Conservation (phyloP, 2,888 invertebrate genomes). For the Phalera bucephala region DNA sequence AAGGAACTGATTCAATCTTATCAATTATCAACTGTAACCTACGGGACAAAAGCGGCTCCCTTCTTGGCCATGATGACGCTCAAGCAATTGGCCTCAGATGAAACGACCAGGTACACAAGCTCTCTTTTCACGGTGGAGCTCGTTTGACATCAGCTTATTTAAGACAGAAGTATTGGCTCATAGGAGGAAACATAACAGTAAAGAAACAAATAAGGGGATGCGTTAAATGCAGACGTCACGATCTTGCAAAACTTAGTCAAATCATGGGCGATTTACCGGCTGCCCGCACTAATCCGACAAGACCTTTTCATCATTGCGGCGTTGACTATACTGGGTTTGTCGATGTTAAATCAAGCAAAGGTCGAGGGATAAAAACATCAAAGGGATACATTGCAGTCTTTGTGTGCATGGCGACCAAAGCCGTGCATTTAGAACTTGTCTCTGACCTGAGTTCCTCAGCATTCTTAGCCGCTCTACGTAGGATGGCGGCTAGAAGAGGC, state of each 20-base stretch:
- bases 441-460: slow-evolving; percentile 2
- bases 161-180: too few species aligned
- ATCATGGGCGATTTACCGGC: slow-evolving; percentile 5
- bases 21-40: neutral
- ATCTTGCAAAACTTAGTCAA: neutral
- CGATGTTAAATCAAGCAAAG: slow-evolving; percentile 5
- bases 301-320: slow-evolving; percentile 4
- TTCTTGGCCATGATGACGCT: neutral
- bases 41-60: neutral
- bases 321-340: slow-evolving; percentile 8
- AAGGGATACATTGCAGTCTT: slow-evolving; percentile 6
- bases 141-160: slow-evolving; percentile 1
- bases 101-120: slow-evolving; percentile 3
- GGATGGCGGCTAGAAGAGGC: slow-evolving; percentile 2
- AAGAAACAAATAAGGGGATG: neutral
- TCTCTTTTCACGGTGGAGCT: too few species aligned
- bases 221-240: neutral
- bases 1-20: neutral
- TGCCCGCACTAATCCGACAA: slow-evolving; percentile 1
- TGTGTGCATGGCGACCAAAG: slow-evolving; percentile 6
- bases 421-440: slow-evolving; percentile 4
- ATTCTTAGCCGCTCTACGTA: slow-evolving; percentile 1
- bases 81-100: slow-evolving; percentile 11
- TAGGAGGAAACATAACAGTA: too few species aligned
- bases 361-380: slow-evolving; percentile 1